These are phyloP conservation scores for Cephus spinipes DNA, from an alignment of 2,888 invertebrate genomes.

Conservation along the genomic window DNA sequence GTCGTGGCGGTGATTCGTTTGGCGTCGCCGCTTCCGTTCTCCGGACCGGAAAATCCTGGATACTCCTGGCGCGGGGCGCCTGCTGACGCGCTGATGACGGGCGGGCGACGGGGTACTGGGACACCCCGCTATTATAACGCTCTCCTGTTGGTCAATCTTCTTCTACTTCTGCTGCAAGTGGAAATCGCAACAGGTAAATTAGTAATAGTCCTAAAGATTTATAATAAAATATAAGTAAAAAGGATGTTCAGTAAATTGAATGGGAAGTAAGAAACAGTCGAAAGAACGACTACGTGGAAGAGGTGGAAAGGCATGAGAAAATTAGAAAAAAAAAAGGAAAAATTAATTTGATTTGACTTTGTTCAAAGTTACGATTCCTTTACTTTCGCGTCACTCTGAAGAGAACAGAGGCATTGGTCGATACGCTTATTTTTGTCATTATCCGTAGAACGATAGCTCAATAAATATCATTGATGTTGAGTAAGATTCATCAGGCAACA, in stretches of 20 bases:
- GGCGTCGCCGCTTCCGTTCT: constrained; percentile 16
- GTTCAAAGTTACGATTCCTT: no score
- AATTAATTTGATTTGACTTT: neutral
- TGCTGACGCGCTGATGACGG: constrained; percentile 55
- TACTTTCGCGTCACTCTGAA: neutral
- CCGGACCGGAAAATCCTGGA: constrained; percentile 41
- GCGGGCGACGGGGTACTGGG: constrained; percentile 57
- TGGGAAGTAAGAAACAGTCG: neutral
- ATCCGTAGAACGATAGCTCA: neutral
- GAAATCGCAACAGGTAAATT: constrained; percentile 51
- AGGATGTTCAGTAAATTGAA: neutral
- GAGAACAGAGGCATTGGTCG: neutral
- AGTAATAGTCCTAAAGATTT: neutral
- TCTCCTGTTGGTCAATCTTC: constrained; percentile 47
- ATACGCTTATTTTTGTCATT: neutral
- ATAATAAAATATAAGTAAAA: neutral
- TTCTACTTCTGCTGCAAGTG: constrained; percentile 45
- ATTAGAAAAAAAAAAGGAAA: neutral
- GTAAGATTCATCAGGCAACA: neutral
- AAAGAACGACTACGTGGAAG: neutral
- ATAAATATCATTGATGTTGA: neutral
- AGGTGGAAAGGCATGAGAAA: neutral
- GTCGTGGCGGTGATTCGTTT: constrained; percentile 18
- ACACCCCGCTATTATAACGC: constrained; percentile 52
- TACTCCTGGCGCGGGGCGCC: constrained; percentile 56